Evolutionary conservation across 2,888 invertebrate genomes (phyloP).

Genomic region (Salticus scenicus): DNA sequence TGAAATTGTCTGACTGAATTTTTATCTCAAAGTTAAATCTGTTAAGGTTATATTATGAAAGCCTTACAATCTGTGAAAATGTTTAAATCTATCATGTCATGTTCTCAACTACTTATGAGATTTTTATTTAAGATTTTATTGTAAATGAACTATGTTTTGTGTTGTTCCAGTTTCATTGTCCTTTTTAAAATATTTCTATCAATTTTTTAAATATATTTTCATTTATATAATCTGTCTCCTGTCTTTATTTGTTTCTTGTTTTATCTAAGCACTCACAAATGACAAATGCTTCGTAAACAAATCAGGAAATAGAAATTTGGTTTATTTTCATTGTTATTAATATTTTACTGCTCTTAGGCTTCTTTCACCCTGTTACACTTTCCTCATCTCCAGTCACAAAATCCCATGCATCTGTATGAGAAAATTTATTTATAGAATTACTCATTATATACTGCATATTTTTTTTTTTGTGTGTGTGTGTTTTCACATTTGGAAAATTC

Average conservation of each 20-base stretch:
- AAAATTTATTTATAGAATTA: too few relatives aligned
- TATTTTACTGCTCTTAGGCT: too few relatives aligned
- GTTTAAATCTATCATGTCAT: constrained; percentile 4
- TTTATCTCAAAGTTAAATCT: constrained; percentile 22
- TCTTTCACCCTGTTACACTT: too few relatives aligned
- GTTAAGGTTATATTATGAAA: not conserved
- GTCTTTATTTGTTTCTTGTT: not conserved
- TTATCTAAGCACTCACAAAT: too few relatives aligned
- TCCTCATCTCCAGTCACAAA: too few relatives aligned
- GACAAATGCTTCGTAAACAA: too few relatives aligned
- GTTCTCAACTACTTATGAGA: constrained; percentile 36
- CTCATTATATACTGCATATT: too few relatives aligned
- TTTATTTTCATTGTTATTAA: too few relatives aligned
- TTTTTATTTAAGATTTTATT: constrained; percentile 61
- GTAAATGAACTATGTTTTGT: constrained; percentile 40
- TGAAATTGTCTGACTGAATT: constrained; percentile 16
- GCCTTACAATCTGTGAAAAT: constrained; percentile 7
- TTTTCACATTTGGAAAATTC: too few relatives aligned
- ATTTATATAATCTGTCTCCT: constrained; percentile 43
- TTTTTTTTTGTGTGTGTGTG: too few relatives aligned
- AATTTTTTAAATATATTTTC: constrained; percentile 68
- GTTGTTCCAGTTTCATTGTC: constrained; percentile 50
- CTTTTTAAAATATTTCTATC: constrained; percentile 68
- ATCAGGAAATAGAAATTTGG: too few relatives aligned
- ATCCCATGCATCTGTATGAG: too few relatives aligned